These are phyloP conservation scores for Drosophila sechellia DNA, from an alignment of 1,140 invertebrate genomes.

Conservation along the genomic window DNA sequence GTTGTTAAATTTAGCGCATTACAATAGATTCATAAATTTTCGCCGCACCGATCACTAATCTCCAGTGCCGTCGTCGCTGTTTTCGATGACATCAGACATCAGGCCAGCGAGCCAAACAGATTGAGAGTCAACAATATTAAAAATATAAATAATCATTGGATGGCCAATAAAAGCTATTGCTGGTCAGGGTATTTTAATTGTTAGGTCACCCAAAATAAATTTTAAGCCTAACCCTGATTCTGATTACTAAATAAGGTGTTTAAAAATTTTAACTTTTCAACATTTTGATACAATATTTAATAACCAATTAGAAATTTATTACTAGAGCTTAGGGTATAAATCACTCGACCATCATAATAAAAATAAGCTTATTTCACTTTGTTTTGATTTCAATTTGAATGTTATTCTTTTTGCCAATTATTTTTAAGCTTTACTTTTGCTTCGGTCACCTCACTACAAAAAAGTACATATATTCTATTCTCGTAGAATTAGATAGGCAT, in stretches of 20 bases:
- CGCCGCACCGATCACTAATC: conserved; percentile 63
- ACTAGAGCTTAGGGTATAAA: conserved; percentile 1
- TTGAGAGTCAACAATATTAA: conserved; percentile 36
- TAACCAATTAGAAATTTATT: too few relatives aligned
- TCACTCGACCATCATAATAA: conserved; percentile 9
- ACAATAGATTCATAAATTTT: conserved; percentile 78
- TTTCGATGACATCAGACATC: conserved; percentile 54
- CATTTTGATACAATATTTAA: too few relatives aligned
- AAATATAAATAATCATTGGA: conserved; percentile 69
- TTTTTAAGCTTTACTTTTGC: conserved; percentile 26
- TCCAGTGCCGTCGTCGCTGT: conserved; percentile 28
- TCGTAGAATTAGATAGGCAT: conserved; percentile 65
- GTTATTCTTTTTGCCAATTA: conserved; percentile 55
- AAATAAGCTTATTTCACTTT: conserved; percentile 9
- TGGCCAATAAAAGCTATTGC: conserved; percentile 36
- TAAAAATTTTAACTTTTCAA: too few relatives aligned
- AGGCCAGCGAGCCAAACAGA: conserved; percentile 23
- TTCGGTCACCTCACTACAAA: conserved; percentile 45
- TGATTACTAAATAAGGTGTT: too few relatives aligned
- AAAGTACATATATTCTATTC: conserved; percentile 24
- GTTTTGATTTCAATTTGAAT: conserved; percentile 51
- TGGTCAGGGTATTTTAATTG: neutral
- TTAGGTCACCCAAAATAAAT: neutral
- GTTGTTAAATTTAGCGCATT: conserved; percentile 81
- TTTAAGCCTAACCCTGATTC: neutral